Base-by-base conservation (phyloP, 2,113 vertebrate species). In the Opisthocomus hoazin region DNA sequence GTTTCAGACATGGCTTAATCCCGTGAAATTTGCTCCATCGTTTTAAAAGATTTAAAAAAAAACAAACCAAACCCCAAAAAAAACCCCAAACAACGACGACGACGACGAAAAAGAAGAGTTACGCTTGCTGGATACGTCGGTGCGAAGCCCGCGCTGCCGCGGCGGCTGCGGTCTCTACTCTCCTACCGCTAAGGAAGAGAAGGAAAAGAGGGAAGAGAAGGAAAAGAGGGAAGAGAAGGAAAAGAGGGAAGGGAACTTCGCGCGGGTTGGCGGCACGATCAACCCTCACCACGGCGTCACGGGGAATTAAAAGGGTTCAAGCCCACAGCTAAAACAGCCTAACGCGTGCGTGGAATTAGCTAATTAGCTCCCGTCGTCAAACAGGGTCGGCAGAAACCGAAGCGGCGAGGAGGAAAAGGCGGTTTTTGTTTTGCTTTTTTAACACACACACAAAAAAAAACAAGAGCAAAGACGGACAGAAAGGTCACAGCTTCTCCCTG, bases 111-210 rank as follows among this genome's bases (percentile, higher is more conserved):
- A n/a, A n/a, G n/a, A 63, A 63, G 43, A 70, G 90, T 96, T 95
- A 96, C 89, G 81, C 91, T 71, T 84, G 97, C 97, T 92, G 87
- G 96, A 96, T 87, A 97, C 97, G 96, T 97, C 78, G 88, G 29
- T 93, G 80, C 39, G 94, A 89, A 95, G 91, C 96, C 94, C 90
- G 94, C 84, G 87, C 91, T 82, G 97, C 96, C 87, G 94, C 36
- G 66, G 96, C 83, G 82, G 93, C 91, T 97, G 96, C 93, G 56
- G 93, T 79, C 84, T 65, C 73, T 79, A 95, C 70, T 95, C 95
- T 95, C 89, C 96, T 97, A 96, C n/a, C 75, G 93, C 61, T 29
- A 39, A 39, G 20, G 87, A 53, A 81, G 61, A 57, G 87, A 36
- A 82, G 74, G 82, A 39, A 86, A n/a, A n/a, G n/a, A n/a, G n/a